These are phyloP conservation scores for Phyllostomus discolor DNA, from an alignment of 2,113 vertebrate genomes.

Conservation along the genomic window DNA sequence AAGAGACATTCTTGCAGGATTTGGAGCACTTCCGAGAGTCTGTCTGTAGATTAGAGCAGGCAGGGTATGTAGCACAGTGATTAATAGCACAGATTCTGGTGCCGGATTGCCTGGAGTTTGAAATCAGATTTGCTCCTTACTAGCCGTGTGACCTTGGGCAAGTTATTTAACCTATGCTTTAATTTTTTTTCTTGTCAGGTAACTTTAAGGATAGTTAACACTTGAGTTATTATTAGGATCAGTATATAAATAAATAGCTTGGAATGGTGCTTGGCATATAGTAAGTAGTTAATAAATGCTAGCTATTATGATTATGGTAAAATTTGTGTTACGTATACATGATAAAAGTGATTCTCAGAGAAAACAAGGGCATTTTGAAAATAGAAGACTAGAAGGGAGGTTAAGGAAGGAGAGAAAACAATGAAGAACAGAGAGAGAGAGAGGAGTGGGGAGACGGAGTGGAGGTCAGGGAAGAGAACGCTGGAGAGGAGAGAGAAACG, in stretches of 20 bases:
- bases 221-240: not conserved
- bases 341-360: not conserved
- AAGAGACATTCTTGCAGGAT: not conserved
- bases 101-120: not conserved
- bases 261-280: not conserved
- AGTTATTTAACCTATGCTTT: not conserved
- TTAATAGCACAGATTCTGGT: not conserved
- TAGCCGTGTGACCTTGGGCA: not conserved
- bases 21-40: not conserved
- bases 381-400: not conserved
- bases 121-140: not conserved
- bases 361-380: not conserved
- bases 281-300: not conserved
- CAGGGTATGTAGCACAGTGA: not conserved
- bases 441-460: not conserved
- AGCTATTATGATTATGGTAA: not conserved
- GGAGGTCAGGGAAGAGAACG: not conserved
- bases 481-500: not conserved
- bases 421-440: not conserved
- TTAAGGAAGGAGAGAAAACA: not conserved
- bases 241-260: not conserved
- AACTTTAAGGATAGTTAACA: not conserved
- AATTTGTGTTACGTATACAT: not conserved
- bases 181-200: not conserved
- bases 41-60: not conserved